These are phyloP conservation scores for Bambusicola thoracicus DNA, from an alignment of 2,113 vertebrate species.

Conservation along the genomic window DNA sequence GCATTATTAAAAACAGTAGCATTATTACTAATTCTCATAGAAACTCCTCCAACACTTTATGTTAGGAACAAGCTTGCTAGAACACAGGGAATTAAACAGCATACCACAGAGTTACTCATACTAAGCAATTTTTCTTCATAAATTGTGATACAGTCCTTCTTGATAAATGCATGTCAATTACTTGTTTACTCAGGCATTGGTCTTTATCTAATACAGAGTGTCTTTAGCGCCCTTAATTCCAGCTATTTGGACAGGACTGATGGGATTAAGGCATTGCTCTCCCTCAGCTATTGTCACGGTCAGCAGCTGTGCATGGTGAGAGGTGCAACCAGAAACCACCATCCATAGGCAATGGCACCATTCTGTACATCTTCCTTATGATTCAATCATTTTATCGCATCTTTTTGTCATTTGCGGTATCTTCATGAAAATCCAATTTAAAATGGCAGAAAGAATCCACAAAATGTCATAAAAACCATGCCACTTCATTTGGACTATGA, in stretches of 20 bases:
- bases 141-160: background rate
- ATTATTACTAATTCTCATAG: background rate
- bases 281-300: background rate
- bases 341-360: accelerated
- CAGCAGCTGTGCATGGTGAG: background rate
- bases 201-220: background rate
- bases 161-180: background rate
- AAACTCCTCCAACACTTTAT: background rate
- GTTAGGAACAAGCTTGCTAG: background rate
- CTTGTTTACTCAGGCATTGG: background rate
- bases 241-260: background rate
- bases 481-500: background rate
- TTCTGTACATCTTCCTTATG: background rate
- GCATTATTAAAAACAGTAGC: no score
- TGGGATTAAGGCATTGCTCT: background rate
- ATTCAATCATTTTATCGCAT: background rate
- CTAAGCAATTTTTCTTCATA: background rate
- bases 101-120: background rate
- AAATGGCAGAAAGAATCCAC: background rate
- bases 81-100: background rate
- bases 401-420: background rate
- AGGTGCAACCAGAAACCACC: background rate
- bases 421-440: background rate
- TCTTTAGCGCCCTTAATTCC: background rate
- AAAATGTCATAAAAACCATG: background rate